Evolutionary conservation across 2,113 vertebrate genomes (phyloP).

Genomic region (Onychostruthus taczanowskii): DNA sequence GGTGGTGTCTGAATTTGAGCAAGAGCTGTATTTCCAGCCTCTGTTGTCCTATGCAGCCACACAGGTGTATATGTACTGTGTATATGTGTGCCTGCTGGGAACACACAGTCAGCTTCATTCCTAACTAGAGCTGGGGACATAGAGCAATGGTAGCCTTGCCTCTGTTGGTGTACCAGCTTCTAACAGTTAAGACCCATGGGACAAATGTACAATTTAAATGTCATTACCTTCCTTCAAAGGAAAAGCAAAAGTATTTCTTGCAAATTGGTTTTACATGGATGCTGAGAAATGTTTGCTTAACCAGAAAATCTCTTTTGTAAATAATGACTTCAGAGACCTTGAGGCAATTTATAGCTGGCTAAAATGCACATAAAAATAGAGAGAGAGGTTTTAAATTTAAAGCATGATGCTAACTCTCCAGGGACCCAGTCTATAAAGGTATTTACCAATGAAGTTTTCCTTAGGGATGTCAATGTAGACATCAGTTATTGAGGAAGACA

Average conservation of each 20-base stretch:
- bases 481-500: background rate
- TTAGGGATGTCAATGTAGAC: background rate
- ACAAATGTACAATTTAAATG: constrained; percentile 13
- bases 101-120: background rate
- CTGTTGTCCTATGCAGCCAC: background rate
- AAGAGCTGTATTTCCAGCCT: background rate
- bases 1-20: background rate
- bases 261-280: background rate
- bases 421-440: background rate
- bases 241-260: background rate
- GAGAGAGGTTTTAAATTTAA: background rate
- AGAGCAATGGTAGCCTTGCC: background rate
- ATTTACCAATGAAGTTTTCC: background rate
- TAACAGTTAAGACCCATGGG: background rate
- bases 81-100: background rate
- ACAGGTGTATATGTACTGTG: no score
- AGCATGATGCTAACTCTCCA: background rate
- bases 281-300: constrained; percentile 41
- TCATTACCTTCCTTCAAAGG: constrained; percentile 12
- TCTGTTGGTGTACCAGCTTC: background rate
- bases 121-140: background rate
- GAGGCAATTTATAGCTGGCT: background rate
- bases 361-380: background rate
- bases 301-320: constrained; percentile 25
- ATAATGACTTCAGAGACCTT: constrained; percentile 22